A percentile compares a stretch with the other conserved stretches of the same genome.
Conservation (phyloP, 2,888 invertebrate genomes). For the Lasiommata megera region DNA sequence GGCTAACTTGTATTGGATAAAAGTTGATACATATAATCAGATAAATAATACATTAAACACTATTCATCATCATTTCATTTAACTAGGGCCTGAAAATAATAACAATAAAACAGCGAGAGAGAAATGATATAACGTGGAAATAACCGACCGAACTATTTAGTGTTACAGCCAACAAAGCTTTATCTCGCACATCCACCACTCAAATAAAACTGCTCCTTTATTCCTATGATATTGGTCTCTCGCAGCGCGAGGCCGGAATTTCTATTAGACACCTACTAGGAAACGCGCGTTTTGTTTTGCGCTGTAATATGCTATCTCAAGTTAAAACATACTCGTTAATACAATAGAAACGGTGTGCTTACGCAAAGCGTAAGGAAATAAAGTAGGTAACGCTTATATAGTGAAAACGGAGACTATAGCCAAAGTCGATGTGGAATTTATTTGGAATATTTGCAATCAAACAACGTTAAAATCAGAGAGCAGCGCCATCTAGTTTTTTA, state of each 20-base stretch:
- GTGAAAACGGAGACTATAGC: too few species aligned
- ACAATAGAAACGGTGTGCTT: too few species aligned
- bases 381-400: too few species aligned
- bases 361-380: too few species aligned
- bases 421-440: too few species aligned
- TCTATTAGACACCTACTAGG: slow-evolving; percentile 59
- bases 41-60: too few species aligned
- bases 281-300: slow-evolving; percentile 63
- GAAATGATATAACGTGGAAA: slow-evolving; percentile 5
- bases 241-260: slow-evolving; percentile 57
- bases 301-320: slow-evolving; percentile 36
- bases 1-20: too few species aligned
- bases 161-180: slow-evolving; percentile 25
- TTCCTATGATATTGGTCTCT: slow-evolving; percentile 23
- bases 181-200: slow-evolving; percentile 39
- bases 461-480: too few species aligned
- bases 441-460: too few species aligned
- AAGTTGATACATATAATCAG: too few species aligned
- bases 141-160: slow-evolving; percentile 13
- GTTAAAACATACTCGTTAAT: too few species aligned
- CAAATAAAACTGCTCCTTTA: slow-evolving; percentile 21
- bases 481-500: too few species aligned
- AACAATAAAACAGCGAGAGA: slow-evolving; percentile 1
- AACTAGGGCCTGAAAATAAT: not conserved
- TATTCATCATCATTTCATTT: not conserved